These are phyloP conservation scores for Ctena decussata DNA, from an alignment of 2,888 invertebrate genomes.

Conservation along the genomic window DNA sequence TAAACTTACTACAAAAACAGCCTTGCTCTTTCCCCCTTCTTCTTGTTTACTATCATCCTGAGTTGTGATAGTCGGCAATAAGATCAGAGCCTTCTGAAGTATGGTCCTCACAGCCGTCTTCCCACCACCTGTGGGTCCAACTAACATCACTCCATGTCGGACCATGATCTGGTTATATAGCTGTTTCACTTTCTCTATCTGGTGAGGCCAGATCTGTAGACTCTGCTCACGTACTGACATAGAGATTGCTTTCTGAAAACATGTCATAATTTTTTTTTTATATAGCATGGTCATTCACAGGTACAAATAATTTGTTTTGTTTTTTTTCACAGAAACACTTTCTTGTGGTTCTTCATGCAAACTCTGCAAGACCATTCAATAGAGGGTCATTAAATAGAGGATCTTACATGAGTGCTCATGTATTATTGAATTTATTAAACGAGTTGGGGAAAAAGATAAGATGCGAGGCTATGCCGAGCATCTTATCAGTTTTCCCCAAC, in stretches of 20 bases:
- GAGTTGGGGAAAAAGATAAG: no score
- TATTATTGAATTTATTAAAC: no score
- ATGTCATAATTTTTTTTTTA: not conserved
- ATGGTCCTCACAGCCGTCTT: slow-evolving; percentile 85
- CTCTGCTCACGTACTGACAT: slow-evolving; percentile 84
- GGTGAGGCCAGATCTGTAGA: slow-evolving; percentile 85
- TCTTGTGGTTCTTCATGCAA: no score
- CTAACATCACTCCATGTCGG: slow-evolving; percentile 86
- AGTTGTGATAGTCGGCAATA: slow-evolving; percentile 81
- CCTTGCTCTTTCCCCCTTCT: slow-evolving; percentile 58
- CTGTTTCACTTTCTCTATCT: slow-evolving; percentile 86
- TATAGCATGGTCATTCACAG: no score
- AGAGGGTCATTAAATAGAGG: no score
- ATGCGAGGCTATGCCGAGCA: no score
- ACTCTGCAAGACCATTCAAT: no score
- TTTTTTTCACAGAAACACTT: no score
- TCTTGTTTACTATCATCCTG: slow-evolving; percentile 69
- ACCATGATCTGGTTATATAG: slow-evolving; percentile 86
- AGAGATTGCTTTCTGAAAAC: slow-evolving; percentile 84
- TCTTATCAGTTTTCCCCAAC: no score
- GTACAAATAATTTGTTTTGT: no score
- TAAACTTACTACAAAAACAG: slow-evolving; percentile 60
- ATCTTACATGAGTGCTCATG: no score
- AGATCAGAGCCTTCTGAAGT: slow-evolving; percentile 85
- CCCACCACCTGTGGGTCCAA: slow-evolving; percentile 86